Evolutionary conservation across 2,113 vertebrate species (phyloP).

Genomic region (Meleagris gallopavo): DNA sequence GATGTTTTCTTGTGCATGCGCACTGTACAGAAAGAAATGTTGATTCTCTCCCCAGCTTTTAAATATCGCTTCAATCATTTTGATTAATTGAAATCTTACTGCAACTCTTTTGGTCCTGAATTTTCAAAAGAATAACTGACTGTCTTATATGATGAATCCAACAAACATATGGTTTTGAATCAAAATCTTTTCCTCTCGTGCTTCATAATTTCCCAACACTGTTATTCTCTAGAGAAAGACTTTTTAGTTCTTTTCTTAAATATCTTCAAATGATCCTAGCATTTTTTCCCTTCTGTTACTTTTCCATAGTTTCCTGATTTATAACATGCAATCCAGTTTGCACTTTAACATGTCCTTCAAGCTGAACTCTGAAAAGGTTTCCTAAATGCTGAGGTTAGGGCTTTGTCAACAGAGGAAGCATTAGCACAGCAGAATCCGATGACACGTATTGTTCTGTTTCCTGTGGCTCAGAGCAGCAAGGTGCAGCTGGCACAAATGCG

Average conservation of each 20-base stretch:
- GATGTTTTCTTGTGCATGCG: fast-evolving
- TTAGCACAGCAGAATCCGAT: not conserved
- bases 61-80: not conserved
- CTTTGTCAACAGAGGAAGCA: not conserved
- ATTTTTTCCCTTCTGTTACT: not conserved
- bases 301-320: slow-evolving; percentile 29
- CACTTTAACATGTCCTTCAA: not conserved
- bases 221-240: not conserved
- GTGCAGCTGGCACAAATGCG: not conserved
- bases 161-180: slow-evolving; percentile 28
- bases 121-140: slow-evolving; percentile 36
- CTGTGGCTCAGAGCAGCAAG: not conserved
- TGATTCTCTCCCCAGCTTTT: slow-evolving; percentile 13
- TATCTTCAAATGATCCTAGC: not conserved
- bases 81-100: not conserved
- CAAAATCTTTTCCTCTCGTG: not conserved
- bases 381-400: slow-evolving; percentile 41
- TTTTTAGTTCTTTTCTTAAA: not conserved
- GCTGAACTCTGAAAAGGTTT: slow-evolving; percentile 29
- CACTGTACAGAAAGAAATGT: not conserved
- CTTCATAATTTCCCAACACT: slow-evolving; percentile 6
- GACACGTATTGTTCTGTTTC: not conserved
- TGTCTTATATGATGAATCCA: not conserved
- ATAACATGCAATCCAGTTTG: slow-evolving; percentile 1
- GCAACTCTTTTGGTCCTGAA: not conserved